phyloP scores from a whole-genome alignment of 2,888 invertebrate species.

The Blastobasis adustella region DNA sequence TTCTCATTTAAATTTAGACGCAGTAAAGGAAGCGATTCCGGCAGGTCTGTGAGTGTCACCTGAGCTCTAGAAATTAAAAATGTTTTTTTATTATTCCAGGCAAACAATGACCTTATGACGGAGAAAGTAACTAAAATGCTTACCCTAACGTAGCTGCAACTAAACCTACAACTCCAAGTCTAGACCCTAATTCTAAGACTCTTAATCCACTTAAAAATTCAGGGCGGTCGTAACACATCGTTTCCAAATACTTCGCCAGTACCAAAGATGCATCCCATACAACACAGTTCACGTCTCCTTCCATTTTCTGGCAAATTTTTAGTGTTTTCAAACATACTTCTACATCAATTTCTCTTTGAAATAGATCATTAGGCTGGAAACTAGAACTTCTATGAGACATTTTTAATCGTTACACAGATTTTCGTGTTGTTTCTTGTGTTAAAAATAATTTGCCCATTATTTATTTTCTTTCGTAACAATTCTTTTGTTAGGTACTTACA shows the following conservation, averaged over 20 bases:
- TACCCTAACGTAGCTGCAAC: slow-evolving; percentile 83
- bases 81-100: not conserved
- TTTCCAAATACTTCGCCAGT: slow-evolving; percentile 82
- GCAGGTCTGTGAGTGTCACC: slow-evolving; percentile 80
- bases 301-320: slow-evolving; percentile 76
- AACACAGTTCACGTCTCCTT: slow-evolving; percentile 84
- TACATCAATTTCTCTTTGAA: slow-evolving; percentile 71
- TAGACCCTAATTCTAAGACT: slow-evolving; percentile 83
- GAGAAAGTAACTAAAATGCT: slow-evolving; percentile 14
- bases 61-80: slow-evolving; percentile 68
- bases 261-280: slow-evolving; percentile 88
- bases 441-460: no score
- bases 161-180: slow-evolving; percentile 83
- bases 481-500: no score
- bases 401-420: not conserved
- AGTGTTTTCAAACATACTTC: slow-evolving; percentile 70
- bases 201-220: slow-evolving; percentile 69
- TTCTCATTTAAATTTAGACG: slow-evolving; percentile 77
- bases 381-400: slow-evolving; percentile 51
- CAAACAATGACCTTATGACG: not conserved
- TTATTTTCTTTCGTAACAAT: no score
- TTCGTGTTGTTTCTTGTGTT: no score
- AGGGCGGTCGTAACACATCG: slow-evolving; percentile 56
- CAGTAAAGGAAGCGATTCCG: slow-evolving; percentile 77
- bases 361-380: slow-evolving; percentile 50